phyloP scores from a whole-genome alignment of 2,888 invertebrate genomes.

The Steinernema scapterisci region DNA sequence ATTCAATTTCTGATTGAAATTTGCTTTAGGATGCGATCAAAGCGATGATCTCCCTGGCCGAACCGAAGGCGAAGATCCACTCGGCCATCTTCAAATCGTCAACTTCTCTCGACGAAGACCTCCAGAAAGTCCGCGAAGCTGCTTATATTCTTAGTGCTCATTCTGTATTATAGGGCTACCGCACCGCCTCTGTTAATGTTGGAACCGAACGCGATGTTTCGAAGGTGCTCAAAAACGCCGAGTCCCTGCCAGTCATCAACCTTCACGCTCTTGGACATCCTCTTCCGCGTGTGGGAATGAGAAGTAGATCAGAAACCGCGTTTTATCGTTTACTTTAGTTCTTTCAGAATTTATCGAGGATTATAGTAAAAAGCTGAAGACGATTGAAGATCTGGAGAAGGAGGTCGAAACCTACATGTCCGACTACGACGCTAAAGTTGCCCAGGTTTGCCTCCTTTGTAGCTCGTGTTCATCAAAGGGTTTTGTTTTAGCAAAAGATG shows the following conservation, averaged over 20 bases:
- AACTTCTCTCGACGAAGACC: neutral
- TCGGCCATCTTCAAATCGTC: neutral
- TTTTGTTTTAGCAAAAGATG: slow-evolving; percentile 33
- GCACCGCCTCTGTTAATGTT: neutral
- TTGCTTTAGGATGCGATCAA: slow-evolving; percentile 4
- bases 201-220: neutral
- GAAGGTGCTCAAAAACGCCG: neutral
- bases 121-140: neutral
- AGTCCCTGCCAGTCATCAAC: slow-evolving; percentile 10
- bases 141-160: neutral
- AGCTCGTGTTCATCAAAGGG: neutral
- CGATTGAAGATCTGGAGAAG: slow-evolving; percentile 8
- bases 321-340: neutral
- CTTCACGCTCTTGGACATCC: slow-evolving; percentile 18
- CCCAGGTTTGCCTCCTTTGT: neutral
- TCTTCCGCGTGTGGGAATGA: neutral
- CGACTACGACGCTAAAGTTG: slow-evolving; percentile 14
- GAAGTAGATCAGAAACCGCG: neutral
- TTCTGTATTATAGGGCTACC: neutral
- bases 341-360: neutral
- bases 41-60: neutral
- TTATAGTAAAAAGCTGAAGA: slow-evolving; percentile 5
- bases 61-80: slow-evolving; percentile 14
- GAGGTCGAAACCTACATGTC: slow-evolving; percentile 25
- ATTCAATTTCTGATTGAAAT: neutral